Conservation (phyloP, 2,797 vertebrate genomes). For the Limosa lapponica region DNA sequence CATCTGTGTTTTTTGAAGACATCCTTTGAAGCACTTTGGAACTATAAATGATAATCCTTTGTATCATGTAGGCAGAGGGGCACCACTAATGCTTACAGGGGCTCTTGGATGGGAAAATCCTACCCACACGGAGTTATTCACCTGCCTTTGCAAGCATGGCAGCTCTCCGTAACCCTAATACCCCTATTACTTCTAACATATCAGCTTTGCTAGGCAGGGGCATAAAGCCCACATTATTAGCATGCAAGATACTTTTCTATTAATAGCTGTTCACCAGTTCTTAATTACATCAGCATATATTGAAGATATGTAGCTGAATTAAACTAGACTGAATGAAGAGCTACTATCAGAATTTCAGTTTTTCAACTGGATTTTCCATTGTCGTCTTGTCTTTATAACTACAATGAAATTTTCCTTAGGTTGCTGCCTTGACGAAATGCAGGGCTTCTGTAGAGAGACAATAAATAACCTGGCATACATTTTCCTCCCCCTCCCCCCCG, state of each 20-base stretch:
- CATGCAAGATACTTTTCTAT: background rate
- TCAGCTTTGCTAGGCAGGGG: background rate
- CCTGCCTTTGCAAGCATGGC: background rate
- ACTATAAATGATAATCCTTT: background rate
- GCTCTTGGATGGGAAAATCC: background rate
- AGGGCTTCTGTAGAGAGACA: background rate
- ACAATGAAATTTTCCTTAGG: background rate
- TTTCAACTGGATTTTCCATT: background rate
- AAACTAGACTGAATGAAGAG: background rate
- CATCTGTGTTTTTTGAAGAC: background rate
- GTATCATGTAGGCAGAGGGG: background rate
- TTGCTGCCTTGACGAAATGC: slow-evolving; percentile 24
- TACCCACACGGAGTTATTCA: background rate
- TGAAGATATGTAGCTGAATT: background rate
- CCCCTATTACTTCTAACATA: background rate
- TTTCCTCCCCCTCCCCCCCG: background rate
- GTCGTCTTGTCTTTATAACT: background rate
- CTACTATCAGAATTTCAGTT: background rate
- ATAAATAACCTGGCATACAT: slow-evolving; percentile 44
- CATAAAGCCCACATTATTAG: slow-evolving; percentile 7
- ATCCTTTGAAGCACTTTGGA: background rate
- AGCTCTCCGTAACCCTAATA: background rate
- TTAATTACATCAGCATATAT: background rate
- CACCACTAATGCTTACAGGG: background rate
- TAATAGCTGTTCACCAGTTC: slow-evolving; percentile 11